These are phyloP conservation scores for Ditula angustiorana DNA, from an alignment of 2,888 invertebrate genomes.

Conservation along the genomic window DNA sequence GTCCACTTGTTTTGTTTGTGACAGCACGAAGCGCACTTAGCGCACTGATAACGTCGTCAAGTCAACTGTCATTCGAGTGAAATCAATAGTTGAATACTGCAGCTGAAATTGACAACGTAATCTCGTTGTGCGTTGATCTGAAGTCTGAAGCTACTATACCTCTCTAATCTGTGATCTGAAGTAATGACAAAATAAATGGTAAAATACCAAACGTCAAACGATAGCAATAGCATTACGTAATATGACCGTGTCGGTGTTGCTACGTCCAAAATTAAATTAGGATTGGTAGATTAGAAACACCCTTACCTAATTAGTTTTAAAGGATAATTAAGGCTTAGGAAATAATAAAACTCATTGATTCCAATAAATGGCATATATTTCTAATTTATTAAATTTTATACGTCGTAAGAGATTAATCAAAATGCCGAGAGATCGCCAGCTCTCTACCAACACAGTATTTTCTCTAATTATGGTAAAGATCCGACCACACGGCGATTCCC, in stretches of 20 bases:
- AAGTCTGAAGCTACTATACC: background rate
- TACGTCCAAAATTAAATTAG: background rate
- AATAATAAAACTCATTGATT: conserved; percentile 50
- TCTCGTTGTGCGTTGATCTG: background rate
- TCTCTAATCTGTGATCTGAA: no score
- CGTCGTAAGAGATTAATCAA: conserved; percentile 60
- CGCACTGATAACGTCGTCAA: conserved; percentile 11
- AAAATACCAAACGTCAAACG: conserved; percentile 9
- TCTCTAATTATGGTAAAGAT: background rate
- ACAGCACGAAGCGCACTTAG: background rate
- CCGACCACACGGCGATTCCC: background rate
- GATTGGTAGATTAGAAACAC: background rate
- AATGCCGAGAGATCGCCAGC: conserved; percentile 14
- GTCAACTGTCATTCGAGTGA: background rate
- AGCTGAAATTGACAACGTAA: background rate
- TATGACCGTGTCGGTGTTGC: background rate
- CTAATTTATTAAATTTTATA: conserved; percentile 65
- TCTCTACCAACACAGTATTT: conserved; percentile 6
- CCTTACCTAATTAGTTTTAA: background rate
- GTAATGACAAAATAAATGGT: no score
- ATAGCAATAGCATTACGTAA: conserved; percentile 1
- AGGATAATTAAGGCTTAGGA: background rate
- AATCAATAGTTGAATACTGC: background rate
- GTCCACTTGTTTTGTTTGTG: conserved; percentile 1
- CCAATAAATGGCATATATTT: conserved; percentile 77